These are phyloP conservation scores for Australoheros facetus DNA, from an alignment of 2,797 vertebrate species.

Conservation along the genomic window DNA sequence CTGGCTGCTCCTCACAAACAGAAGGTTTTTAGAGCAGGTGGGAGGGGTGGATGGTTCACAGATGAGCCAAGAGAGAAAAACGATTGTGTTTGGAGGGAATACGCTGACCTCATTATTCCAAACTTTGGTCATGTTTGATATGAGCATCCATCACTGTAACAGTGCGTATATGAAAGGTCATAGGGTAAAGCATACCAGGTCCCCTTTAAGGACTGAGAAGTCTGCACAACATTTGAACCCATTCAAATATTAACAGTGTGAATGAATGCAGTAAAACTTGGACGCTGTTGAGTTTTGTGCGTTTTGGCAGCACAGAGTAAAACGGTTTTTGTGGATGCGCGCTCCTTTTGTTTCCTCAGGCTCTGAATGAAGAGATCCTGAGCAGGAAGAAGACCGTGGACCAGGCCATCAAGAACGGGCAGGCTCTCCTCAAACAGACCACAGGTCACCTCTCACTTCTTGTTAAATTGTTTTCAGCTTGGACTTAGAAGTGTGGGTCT, in stretches of 20 bases:
- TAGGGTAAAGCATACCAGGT: neutral
- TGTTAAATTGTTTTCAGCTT: neutral
- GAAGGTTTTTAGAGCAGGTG: neutral
- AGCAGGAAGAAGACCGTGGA: constrained; percentile 97
- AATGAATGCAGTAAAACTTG: neutral
- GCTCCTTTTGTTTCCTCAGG: constrained; percentile 68
- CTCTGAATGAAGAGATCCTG: constrained; percentile 95
- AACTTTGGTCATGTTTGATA: neutral
- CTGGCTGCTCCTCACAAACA: neutral
- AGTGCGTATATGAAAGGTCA: neutral
- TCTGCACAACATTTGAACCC: accelerated
- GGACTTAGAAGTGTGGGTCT: neutral
- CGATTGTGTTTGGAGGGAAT: neutral
- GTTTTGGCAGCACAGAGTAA: neutral
- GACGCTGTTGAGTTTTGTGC: neutral
- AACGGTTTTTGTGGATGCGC: neutral
- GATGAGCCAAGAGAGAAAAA: neutral
- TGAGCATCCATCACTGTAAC: neutral
- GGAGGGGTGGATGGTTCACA: no score
- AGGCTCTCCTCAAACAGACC: constrained; percentile 96
- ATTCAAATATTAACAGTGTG: neutral
- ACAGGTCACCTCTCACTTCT: constrained; percentile 82
- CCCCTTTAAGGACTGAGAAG: neutral
- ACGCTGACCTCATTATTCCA: neutral
- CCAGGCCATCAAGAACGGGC: constrained; percentile 97